phyloP scores from a whole-genome alignment of 2,797 vertebrate genomes.

The Enteromius unitaeniatus region DNA sequence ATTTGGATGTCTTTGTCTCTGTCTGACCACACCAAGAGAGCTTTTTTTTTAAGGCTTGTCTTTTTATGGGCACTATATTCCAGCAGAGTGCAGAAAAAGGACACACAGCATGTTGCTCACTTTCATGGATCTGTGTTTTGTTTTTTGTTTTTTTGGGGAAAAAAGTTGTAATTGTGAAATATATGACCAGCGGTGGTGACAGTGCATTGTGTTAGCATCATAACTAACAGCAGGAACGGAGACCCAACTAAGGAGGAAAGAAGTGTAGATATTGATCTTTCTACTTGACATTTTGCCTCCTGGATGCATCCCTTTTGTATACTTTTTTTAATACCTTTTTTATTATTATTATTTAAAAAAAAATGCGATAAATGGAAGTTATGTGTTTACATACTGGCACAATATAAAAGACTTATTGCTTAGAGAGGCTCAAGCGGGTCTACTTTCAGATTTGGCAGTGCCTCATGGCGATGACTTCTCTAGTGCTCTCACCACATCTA shows the following conservation, averaged over 20 bases:
- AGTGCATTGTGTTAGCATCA: slow-evolving; percentile 49
- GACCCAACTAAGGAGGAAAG: neutral
- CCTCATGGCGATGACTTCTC: slow-evolving; percentile 22
- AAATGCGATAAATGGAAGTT: slow-evolving; percentile 44
- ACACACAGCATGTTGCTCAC: slow-evolving; percentile 41
- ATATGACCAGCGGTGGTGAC: slow-evolving; percentile 45
- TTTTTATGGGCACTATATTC: slow-evolving; percentile 71
- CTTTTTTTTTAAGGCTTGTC: slow-evolving; percentile 54
- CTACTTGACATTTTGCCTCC: slow-evolving; percentile 49
- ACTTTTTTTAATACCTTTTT: slow-evolving; percentile 45
- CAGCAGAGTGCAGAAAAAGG: slow-evolving; percentile 70
- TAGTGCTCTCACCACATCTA: slow-evolving; percentile 21
- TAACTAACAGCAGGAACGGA: slow-evolving; percentile 43
- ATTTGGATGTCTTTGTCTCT: slow-evolving; percentile 95
- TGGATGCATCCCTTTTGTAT: slow-evolving; percentile 27
- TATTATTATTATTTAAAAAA: neutral
- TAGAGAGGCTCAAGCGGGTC: slow-evolving; percentile 48
- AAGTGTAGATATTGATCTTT: slow-evolving; percentile 44
- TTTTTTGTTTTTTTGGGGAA: slow-evolving; percentile 15
- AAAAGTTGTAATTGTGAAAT: slow-evolving; percentile 53
- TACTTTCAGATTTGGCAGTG: slow-evolving; percentile 46
- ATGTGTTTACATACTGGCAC: slow-evolving; percentile 50
- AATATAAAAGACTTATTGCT: slow-evolving; percentile 55
- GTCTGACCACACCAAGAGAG: slow-evolving; percentile 75
- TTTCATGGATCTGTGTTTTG: slow-evolving; percentile 25